phyloP scores from a whole-genome alignment of 1,140 invertebrate genomes.

The Cephus cinctus region DNA sequence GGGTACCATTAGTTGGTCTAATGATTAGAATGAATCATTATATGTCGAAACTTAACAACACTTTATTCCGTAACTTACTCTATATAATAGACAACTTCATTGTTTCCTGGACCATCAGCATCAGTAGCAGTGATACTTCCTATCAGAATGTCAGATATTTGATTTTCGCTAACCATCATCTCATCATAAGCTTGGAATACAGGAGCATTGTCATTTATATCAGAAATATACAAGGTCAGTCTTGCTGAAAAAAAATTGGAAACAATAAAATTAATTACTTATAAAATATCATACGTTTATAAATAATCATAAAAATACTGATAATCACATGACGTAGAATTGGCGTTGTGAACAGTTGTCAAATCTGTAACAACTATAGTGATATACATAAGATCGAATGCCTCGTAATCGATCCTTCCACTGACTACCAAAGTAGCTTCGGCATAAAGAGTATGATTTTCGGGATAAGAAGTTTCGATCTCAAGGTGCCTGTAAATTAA shows the following conservation, averaged over 20 bases:
- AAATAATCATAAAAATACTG: not conserved
- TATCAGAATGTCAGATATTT: conserved; percentile 15
- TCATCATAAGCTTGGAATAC: conserved; percentile 14
- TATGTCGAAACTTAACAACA: too few species aligned
- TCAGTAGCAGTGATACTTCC: conserved; percentile 23
- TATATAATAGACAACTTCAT: conserved; percentile 21
- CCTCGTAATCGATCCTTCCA: conserved; percentile 25
- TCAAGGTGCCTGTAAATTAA: conserved; percentile 18
- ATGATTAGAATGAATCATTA: too few species aligned
- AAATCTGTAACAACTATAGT: conserved; percentile 22
- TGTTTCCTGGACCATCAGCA: conserved; percentile 24
- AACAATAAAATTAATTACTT: not conserved
- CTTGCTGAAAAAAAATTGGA: conserved; percentile 7
- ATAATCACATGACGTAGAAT: conserved; percentile 19
- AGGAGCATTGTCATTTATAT: conserved; percentile 27
- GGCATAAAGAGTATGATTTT: conserved; percentile 11
- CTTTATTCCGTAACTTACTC: too few species aligned
- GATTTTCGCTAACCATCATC: conserved; percentile 25
- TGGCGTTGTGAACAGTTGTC: conserved; percentile 23
- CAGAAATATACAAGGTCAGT: conserved; percentile 21
- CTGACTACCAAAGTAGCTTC: conserved; percentile 14
- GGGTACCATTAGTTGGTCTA: conserved; percentile 18
- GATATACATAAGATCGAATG: conserved; percentile 22
- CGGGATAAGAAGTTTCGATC: conserved; percentile 14
- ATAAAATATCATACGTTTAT: not conserved